Conservation (phyloP, 2,888 invertebrate species). For the Cecidostiba fungosa region DNA sequence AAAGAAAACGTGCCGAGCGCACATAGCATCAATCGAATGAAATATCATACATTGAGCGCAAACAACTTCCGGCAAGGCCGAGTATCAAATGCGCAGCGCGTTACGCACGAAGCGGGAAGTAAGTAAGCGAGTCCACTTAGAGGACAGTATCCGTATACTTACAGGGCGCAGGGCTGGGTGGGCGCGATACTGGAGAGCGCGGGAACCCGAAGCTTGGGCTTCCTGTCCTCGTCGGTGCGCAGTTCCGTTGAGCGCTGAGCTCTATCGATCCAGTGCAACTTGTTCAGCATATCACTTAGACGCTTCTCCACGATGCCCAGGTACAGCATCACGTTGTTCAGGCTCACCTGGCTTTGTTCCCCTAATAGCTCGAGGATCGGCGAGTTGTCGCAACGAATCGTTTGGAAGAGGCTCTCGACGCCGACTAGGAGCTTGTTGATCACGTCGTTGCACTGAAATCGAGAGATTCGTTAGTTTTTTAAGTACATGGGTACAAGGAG, state of each 20-base stretch:
- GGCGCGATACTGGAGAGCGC: constrained; percentile 77
- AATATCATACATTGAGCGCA: constrained; percentile 21
- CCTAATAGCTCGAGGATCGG: constrained; percentile 88
- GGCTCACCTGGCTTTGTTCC: constrained; percentile 86
- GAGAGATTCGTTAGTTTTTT: neutral
- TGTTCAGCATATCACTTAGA: constrained; percentile 85
- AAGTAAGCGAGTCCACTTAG: constrained; percentile 3
- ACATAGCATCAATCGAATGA: constrained; percentile 19
- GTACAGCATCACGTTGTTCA: constrained; percentile 90
- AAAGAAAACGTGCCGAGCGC: neutral
- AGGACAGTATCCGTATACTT: constrained; percentile 69
- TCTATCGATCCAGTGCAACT: constrained; percentile 80
- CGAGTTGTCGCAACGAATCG: constrained; percentile 87
- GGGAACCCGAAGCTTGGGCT: constrained; percentile 74
- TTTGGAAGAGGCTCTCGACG: constrained; percentile 82
- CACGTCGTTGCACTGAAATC: constrained; percentile 74
- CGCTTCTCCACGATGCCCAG: constrained; percentile 91
- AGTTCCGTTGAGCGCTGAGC: constrained; percentile 71
- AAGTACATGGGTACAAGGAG: constrained; percentile 9
- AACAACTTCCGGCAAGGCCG: constrained; percentile 32
- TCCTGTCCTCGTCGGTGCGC: constrained; percentile 76
- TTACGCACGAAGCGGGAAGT: neutral
- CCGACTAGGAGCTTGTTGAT: constrained; percentile 79
- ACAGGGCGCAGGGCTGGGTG: constrained; percentile 82
- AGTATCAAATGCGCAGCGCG: constrained; percentile 30